phyloP scores from a whole-genome alignment of 2,113 vertebrate species.

The Percina caprodes region DNA sequence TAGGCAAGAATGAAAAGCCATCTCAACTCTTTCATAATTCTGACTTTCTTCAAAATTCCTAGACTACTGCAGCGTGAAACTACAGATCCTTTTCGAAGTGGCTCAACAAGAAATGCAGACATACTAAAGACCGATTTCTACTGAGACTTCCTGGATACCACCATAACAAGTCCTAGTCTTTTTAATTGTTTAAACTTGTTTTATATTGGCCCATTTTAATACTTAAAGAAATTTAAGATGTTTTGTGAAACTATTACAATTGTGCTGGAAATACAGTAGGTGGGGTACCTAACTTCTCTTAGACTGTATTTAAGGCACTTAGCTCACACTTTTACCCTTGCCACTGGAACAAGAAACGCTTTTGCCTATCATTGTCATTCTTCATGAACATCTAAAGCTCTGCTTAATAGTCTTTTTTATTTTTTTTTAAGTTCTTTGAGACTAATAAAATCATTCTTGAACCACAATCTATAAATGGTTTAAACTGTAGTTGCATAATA shows the following conservation, averaged over 20 bases:
- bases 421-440: neutral
- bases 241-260: neutral
- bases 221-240: neutral
- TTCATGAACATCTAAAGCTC: neutral
- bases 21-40: neutral
- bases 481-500: neutral
- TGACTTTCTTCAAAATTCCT: slow-evolving; percentile 1
- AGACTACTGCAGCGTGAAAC: slow-evolving; percentile 77
- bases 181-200: neutral
- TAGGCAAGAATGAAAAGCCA: neutral
- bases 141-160: neutral
- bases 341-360: neutral
- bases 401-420: neutral
- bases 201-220: neutral
- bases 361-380: neutral
- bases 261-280: neutral
- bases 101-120: slow-evolving; percentile 82
- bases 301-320: no score
- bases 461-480: neutral
- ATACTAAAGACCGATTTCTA: slow-evolving; percentile 56
- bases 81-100: slow-evolving; percentile 85
- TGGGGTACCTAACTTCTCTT: neutral
- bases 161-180: neutral
- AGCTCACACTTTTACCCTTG: no score
- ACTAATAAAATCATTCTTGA: neutral